phyloP scores from a whole-genome alignment of 2,888 invertebrate genomes.

The Macrophya annulata region DNA sequence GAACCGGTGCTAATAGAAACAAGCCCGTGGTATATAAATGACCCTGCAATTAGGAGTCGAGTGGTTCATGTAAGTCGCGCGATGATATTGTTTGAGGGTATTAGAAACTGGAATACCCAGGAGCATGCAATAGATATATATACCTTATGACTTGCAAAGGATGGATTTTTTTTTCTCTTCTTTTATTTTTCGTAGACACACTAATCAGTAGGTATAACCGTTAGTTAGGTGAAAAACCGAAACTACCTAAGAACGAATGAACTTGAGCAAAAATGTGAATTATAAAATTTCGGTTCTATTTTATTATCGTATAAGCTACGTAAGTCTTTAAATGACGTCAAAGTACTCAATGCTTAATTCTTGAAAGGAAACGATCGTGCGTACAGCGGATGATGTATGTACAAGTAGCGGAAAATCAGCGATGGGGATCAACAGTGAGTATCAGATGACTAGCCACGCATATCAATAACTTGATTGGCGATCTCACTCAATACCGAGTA shows the following conservation, averaged over 20 bases:
- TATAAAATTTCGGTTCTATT: background rate
- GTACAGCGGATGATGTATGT: conserved; percentile 1
- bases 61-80: conserved; percentile 17
- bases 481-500: background rate
- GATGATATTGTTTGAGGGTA: conserved; percentile 8
- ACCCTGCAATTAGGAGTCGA: conserved; percentile 50
- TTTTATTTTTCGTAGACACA: background rate
- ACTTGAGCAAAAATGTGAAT: background rate
- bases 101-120: background rate
- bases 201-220: background rate
- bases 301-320: background rate
- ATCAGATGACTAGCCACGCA: conserved; percentile 14
- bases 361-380: conserved; percentile 14
- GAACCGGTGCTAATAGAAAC: conserved; percentile 50
- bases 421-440: conserved; percentile 12
- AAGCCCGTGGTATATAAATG: conserved; percentile 48
- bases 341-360: background rate
- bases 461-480: conserved; percentile 15
- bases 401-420: conserved; percentile 12
- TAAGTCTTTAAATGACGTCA: background rate
- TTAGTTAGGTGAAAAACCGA: conserved; percentile 3
- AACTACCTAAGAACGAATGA: background rate
- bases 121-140: background rate
- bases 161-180: background rate
- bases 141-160: background rate